These are phyloP conservation scores for Xylophagus ater DNA, from an alignment of 2,888 invertebrate species.

Conservation along the genomic window DNA sequence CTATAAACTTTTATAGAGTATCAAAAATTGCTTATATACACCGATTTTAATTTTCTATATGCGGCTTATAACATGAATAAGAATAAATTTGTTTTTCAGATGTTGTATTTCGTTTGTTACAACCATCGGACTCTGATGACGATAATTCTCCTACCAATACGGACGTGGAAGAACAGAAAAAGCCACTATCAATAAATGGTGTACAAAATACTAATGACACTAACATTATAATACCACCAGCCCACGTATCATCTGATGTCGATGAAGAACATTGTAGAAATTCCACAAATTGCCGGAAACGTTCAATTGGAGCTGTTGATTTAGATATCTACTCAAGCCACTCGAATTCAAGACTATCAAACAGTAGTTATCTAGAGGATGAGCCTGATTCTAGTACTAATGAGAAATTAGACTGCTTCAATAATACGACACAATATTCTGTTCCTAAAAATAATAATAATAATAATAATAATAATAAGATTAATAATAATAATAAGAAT, in stretches of 20 bases:
- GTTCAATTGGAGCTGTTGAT: constrained; percentile 13
- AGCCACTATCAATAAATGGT: constrained; percentile 13
- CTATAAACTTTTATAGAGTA: neutral
- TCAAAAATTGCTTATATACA: neutral
- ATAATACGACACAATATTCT: constrained; percentile 15
- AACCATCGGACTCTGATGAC: constrained; percentile 50
- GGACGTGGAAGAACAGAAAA: constrained; percentile 12
- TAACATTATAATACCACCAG: constrained; percentile 2
- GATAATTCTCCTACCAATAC: constrained; percentile 38
- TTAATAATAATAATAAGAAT: constrained; percentile 6
- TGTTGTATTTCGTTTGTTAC: constrained; percentile 41
- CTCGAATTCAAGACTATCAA: constrained; percentile 27
- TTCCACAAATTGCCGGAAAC: constrained; percentile 12
- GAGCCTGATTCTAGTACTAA: constrained; percentile 18
- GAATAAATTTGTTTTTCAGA: constrained; percentile 18
- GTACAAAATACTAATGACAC: constrained; percentile 12
- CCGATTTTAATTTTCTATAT: neutral
- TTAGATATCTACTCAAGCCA: constrained; percentile 26
- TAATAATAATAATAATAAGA: constrained; percentile 6
- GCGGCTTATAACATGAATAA: too few relatives aligned
- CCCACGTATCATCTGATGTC: constrained; percentile 12
- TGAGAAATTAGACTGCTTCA: constrained; percentile 18
- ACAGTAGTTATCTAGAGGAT: constrained; percentile 24
- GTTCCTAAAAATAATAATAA: constrained; percentile 11
- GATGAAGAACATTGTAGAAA: constrained; percentile 15